A percentile compares a stretch with the other conserved stretches of the same genome.
Evolutionary conservation across 2,797 vertebrate species (phyloP).

Genomic region (Megalops cyprinoides): DNA sequence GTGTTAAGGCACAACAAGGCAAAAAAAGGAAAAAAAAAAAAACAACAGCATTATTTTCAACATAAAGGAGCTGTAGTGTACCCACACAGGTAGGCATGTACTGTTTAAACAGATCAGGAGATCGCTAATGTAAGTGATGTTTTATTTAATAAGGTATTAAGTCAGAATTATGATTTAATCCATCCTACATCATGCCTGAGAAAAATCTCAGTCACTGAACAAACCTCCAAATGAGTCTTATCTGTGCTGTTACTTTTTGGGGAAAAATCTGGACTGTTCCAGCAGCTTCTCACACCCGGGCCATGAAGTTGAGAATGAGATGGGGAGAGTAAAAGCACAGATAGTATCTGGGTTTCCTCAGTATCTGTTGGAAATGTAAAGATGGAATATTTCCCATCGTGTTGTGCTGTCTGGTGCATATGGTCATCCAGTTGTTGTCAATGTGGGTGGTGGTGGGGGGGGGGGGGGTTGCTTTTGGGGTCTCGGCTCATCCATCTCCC

Average conservation of each 20-base stretch:
- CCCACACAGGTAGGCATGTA: background rate
- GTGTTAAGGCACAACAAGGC: background rate
- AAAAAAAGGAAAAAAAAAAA: background rate
- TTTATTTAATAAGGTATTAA: background rate
- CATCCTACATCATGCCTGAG: background rate
- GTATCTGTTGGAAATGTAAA: too few species aligned
- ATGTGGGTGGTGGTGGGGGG: too few species aligned
- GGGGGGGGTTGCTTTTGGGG: too few species aligned
- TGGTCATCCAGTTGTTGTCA: too few species aligned
- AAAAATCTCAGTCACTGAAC: too few species aligned
- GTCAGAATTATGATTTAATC: background rate
- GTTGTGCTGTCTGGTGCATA: too few species aligned
- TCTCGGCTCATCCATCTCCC: background rate
- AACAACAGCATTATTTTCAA: background rate
- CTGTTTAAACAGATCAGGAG: background rate
- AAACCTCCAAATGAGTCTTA: too few species aligned
- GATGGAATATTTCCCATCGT: too few species aligned
- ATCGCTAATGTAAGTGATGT: background rate
- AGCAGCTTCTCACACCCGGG: too few species aligned
- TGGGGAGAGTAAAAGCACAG: background rate
- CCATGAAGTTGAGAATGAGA: too few species aligned
- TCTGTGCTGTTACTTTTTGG: background rate
- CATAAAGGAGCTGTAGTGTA: background rate
- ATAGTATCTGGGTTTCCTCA: too few species aligned
- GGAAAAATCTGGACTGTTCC: too few species aligned